phyloP scores from a whole-genome alignment of 2,888 invertebrate genomes.

The Andrena haemorrhoa region DNA sequence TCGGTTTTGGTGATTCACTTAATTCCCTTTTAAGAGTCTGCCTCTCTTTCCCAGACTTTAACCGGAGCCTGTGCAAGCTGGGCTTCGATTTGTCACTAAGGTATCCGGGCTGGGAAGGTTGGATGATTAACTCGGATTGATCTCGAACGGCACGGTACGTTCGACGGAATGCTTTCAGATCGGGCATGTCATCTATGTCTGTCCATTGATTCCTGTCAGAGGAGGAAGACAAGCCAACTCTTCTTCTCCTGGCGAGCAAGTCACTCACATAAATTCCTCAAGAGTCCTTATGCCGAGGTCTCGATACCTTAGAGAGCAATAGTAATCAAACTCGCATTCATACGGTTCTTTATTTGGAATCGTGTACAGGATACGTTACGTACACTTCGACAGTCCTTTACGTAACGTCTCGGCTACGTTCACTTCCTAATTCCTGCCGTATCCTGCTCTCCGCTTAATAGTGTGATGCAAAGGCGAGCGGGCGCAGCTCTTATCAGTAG shows the following conservation, averaged over 20 bases:
- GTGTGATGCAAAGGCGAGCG: too few relatives aligned
- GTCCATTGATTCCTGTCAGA: slow-evolving; percentile 58
- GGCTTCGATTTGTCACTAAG: slow-evolving; percentile 31
- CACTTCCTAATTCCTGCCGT: slow-evolving; percentile 30
- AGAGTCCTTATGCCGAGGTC: slow-evolving; percentile 31
- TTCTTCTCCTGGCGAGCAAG: slow-evolving; percentile 50
- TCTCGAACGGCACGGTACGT: slow-evolving; percentile 43
- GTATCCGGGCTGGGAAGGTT: slow-evolving; percentile 12
- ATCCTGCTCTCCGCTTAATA: neutral
- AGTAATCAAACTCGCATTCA: slow-evolving; percentile 53
- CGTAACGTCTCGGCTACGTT: neutral
- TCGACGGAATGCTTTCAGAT: slow-evolving; percentile 33
- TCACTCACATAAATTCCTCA: slow-evolving; percentile 55
- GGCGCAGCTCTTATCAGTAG: too few relatives aligned
- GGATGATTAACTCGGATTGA: slow-evolving; percentile 52
- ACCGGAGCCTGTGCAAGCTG: neutral
- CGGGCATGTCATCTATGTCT: slow-evolving; percentile 58
- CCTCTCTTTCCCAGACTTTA: neutral
- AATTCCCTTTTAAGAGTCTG: neutral
- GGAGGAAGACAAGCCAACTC: slow-evolving; percentile 57
- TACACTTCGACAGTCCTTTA: slow-evolving; percentile 13
- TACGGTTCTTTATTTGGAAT: slow-evolving; percentile 15
- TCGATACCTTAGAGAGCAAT: slow-evolving; percentile 29
- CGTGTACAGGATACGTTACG: slow-evolving; percentile 12
- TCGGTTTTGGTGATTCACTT: neutral